Evolutionary conservation across 2,113 vertebrate species (phyloP).

Genomic region (Menidia beryllina): DNA sequence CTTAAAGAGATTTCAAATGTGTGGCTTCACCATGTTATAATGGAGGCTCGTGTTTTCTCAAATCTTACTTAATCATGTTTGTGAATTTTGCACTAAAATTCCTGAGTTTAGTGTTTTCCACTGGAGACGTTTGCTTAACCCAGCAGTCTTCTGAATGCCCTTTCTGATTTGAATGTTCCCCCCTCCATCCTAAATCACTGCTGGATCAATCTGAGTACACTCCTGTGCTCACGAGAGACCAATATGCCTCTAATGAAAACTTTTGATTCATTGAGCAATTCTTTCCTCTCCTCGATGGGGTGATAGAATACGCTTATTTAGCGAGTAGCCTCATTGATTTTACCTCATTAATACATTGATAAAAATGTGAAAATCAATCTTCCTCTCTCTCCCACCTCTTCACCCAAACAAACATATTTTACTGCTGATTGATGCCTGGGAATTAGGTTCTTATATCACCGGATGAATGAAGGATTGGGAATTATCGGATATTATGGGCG

Average conservation of each 20-base stretch:
- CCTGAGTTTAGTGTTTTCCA: background rate
- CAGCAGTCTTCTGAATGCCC: background rate
- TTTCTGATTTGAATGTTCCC: constrained; percentile 10
- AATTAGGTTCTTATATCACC: constrained; percentile 1
- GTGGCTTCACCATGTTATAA: background rate
- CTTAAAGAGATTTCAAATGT: background rate
- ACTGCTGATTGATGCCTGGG: constrained; percentile 16
- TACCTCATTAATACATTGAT: constrained; percentile 45
- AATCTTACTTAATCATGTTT: background rate
- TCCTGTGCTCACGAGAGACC: constrained; percentile 41
- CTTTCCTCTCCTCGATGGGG: constrained; percentile 31
- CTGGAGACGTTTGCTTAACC: background rate
- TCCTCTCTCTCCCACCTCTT: constrained; percentile 56
- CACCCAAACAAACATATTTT: constrained; percentile 56
- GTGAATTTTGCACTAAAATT: background rate
- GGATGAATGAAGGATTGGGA: constrained; percentile 10
- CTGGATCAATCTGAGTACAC: constrained; percentile 60
- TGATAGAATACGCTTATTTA: constrained; percentile 53
- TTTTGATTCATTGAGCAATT: constrained; percentile 65
- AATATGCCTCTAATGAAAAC: constrained; percentile 62
- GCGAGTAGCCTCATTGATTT: constrained; percentile 59
- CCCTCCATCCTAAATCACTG: constrained; percentile 25
- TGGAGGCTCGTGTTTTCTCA: background rate
- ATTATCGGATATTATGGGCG: constrained; percentile 18
- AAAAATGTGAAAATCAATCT: constrained; percentile 32